Evolutionary conservation across 2,888 invertebrate species (phyloP).

Genomic region (Sphecodes monilicornis): DNA sequence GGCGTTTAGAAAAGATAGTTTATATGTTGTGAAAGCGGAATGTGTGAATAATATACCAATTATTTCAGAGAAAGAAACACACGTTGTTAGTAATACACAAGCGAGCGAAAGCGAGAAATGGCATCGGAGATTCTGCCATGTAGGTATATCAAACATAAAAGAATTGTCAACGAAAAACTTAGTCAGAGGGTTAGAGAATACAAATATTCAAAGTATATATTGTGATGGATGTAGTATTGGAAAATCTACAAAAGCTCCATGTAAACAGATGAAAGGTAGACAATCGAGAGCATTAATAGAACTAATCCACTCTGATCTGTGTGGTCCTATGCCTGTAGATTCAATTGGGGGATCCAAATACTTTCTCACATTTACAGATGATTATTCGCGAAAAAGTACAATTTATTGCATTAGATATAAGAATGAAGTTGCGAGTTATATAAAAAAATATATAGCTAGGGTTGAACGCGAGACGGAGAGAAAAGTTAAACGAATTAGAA

Average conservation of each 20-base stretch:
- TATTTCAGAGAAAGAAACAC: constrained; percentile 19
- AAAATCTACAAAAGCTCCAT: constrained; percentile 39
- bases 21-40: constrained; percentile 20
- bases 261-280: constrained; percentile 1
- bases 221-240: constrained; percentile 34
- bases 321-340: neutral
- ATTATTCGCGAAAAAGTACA: neutral
- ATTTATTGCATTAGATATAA: constrained; percentile 1
- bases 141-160: neutral
- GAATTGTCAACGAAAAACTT: constrained; percentile 3
- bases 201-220: constrained; percentile 1
- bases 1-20: constrained; percentile 16
- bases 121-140: constrained; percentile 16
- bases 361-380: neutral
- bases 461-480: neutral
- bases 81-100: neutral
- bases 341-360: neutral
- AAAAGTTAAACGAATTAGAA: constrained; percentile 6
- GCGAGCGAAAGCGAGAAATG: constrained; percentile 6
- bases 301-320: constrained; percentile 8
- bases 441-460: constrained; percentile 9
- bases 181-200: constrained; percentile 31
- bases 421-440: neutral
- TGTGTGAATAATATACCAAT: constrained; percentile 15
- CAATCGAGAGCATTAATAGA: constrained; percentile 1